phyloP scores from a whole-genome alignment of 2,888 invertebrate species.

The Calliphora vomitoria region DNA sequence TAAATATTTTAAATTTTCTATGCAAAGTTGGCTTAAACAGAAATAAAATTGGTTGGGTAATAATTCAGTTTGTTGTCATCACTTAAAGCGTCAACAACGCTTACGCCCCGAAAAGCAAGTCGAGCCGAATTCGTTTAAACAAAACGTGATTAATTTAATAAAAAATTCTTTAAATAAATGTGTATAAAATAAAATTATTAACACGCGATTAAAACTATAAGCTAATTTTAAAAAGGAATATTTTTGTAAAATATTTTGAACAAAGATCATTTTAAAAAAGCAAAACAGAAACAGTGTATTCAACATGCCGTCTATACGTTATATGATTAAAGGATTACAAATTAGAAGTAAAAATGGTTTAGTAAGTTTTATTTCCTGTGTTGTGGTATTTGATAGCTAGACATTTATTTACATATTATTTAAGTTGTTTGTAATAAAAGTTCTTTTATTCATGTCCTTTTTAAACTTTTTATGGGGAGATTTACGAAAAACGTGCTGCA shows the following conservation, averaged over 20 bases:
- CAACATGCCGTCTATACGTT: constrained; percentile 81
- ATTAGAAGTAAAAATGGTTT: constrained; percentile 75
- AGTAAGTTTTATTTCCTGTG: constrained; percentile 65
- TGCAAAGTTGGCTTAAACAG: constrained; percentile 25
- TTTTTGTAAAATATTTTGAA: background rate
- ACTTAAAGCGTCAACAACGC: constrained; percentile 60
- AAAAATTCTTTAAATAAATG: background rate
- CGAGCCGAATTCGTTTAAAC: constrained; percentile 3
- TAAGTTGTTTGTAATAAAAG: no score
- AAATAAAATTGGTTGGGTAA: constrained; percentile 50
- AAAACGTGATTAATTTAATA: constrained; percentile 46
- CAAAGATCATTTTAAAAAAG: background rate
- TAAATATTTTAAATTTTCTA: constrained; percentile 9
- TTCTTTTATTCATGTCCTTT: no score
- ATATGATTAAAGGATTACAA: constrained; percentile 79
- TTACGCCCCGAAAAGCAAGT: background rate
- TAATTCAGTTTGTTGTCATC: constrained; percentile 64
- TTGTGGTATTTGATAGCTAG: no score
- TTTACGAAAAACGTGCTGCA: no score
- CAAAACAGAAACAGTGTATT: background rate
- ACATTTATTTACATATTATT: background rate
- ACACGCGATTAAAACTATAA: constrained; percentile 1
- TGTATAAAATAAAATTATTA: constrained; percentile 16
- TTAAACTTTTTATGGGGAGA: no score
- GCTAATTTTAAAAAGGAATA: background rate